phyloP scores from a whole-genome alignment of 2,888 invertebrate species.

The Chrysolina oricalcia region DNA sequence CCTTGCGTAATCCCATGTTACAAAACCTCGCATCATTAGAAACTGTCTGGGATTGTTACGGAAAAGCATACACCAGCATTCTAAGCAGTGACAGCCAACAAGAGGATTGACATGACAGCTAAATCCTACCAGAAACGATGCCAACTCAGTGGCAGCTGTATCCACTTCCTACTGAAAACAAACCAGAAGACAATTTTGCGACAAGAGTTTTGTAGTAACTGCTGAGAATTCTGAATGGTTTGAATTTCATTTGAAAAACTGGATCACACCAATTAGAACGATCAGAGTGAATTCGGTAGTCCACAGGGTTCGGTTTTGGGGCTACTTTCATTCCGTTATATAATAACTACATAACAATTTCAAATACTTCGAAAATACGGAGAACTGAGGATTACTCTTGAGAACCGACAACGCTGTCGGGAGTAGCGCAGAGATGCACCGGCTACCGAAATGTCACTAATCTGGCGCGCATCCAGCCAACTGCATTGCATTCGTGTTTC shows the following conservation, averaged over 20 bases:
- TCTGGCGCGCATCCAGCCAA: constrained; percentile 68
- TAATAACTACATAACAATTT: not conserved
- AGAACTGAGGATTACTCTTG: not conserved
- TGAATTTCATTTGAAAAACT: not conserved
- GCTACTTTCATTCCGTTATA: not conserved
- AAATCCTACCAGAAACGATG: not conserved
- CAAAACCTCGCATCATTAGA: not conserved
- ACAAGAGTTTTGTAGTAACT: not conserved
- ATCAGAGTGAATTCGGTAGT: not conserved
- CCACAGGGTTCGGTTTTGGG: not conserved
- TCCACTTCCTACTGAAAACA: not conserved
- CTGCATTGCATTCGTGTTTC: constrained; percentile 63
- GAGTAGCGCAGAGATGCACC: constrained; percentile 11
- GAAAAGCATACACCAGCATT: not conserved
- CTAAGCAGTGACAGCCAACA: not conserved
- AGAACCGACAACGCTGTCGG: not conserved
- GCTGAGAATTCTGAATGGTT: not conserved
- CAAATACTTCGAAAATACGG: not conserved
- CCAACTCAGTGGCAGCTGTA: not conserved
- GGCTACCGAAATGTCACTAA: constrained; percentile 66
- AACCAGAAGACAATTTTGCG: not conserved
- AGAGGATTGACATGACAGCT: not conserved
- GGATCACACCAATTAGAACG: not conserved
- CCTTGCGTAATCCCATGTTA: not conserved
- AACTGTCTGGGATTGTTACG: not conserved